Percentiles rank a stretch among this genome's conserved stretches.
These are phyloP conservation scores for Florisuga fusca DNA, from an alignment of 2,797 vertebrate genomes.

Conservation along the genomic window DNA sequence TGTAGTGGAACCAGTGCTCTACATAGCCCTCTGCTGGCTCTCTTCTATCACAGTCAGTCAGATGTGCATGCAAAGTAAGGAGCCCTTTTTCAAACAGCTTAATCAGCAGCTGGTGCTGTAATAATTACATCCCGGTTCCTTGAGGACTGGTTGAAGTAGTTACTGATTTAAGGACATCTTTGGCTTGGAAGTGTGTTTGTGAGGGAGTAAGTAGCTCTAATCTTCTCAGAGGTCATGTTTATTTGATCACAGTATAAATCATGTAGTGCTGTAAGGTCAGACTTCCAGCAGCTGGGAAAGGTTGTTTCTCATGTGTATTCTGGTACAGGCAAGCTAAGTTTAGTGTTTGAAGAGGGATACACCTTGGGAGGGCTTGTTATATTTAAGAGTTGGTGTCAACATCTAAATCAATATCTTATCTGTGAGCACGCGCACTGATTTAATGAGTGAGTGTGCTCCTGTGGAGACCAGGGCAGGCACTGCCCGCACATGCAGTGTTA, in stretches of 20 bases:
- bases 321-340: background rate
- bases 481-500: accelerated
- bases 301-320: background rate
- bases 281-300: background rate
- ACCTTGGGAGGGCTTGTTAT: background rate
- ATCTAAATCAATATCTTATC: constrained; percentile 15
- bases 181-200: background rate
- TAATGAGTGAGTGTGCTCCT: background rate
- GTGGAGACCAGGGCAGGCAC: accelerated
- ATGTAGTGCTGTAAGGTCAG: constrained; percentile 19
- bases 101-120: constrained; percentile 40
- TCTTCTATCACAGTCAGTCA: background rate
- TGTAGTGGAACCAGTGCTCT: background rate
- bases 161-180: constrained; percentile 42
- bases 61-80: constrained; percentile 12
- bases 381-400: background rate
- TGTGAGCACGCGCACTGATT: background rate
- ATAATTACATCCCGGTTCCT: constrained; percentile 36
- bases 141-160: background rate
- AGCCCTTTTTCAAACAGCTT: constrained; percentile 7
- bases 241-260: constrained; percentile 36
- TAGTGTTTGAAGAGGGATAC: background rate
- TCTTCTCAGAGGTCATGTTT: constrained; percentile 25
- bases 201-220: constrained; percentile 24
- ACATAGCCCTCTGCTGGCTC: background rate